Evolutionary conservation across 2,797 vertebrate species (phyloP).

Genomic region (Liasis olivaceus): DNA sequence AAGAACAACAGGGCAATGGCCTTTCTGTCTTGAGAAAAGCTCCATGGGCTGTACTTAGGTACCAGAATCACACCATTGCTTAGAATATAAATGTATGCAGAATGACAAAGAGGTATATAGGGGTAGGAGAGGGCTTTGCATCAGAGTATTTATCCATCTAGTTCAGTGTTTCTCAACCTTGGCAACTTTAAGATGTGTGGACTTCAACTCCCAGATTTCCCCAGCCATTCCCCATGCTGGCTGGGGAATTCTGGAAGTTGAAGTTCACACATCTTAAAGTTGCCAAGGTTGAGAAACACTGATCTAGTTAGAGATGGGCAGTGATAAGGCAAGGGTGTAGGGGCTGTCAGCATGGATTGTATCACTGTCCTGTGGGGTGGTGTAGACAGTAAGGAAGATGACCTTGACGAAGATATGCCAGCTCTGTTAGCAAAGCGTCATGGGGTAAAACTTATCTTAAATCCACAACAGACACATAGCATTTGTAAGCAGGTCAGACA

Average conservation of each 20-base stretch:
- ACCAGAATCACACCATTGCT: background rate
- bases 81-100: background rate
- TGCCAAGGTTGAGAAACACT: no score
- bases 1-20: conserved; percentile 45
- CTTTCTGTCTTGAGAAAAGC: conserved; percentile 57
- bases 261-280: no score
- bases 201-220: no score
- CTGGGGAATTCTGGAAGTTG: no score
- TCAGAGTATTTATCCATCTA: background rate
- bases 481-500: background rate
- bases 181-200: no score
- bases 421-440: no score
- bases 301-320: background rate
- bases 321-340: background rate
- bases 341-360: background rate
- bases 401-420: background rate
- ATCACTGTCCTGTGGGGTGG: background rate
- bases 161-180: background rate
- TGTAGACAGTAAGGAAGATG: background rate
- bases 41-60: conserved; percentile 69
- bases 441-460: background rate
- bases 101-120: background rate
- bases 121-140: background rate
- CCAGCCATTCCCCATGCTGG: no score
- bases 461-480: background rate